phyloP scores from a whole-genome alignment of 2,888 invertebrate species.

The Sesamia inferens region DNA sequence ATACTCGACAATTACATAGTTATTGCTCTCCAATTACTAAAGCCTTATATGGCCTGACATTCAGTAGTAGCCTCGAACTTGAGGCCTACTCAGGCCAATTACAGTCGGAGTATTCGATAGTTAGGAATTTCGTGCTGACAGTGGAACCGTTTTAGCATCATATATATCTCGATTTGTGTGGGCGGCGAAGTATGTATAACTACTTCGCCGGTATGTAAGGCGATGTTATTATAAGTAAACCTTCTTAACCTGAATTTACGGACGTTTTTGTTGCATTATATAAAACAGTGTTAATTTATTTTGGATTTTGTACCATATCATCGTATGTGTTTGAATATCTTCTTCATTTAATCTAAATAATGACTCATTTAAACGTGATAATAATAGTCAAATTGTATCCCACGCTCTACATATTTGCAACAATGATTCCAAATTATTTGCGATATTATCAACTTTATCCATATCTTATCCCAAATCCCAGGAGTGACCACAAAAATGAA shows the following conservation, averaged over 20 bases:
- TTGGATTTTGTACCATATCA: background rate
- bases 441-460: background rate
- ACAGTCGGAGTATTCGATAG: slow-evolving; percentile 56
- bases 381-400: background rate
- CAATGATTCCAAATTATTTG: background rate
- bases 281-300: background rate
- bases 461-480: background rate
- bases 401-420: background rate
- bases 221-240: slow-evolving; percentile 41
- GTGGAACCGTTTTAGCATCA: slow-evolving; percentile 28
- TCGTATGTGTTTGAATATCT: background rate
- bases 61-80: slow-evolving; percentile 63
- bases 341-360: background rate
- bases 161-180: slow-evolving; percentile 36
- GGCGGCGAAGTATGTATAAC: slow-evolving; percentile 30
- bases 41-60: slow-evolving; percentile 57
- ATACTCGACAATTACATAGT: slow-evolving; percentile 30
- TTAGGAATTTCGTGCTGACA: slow-evolving; percentile 47
- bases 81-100: slow-evolving; percentile 60
- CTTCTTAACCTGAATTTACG: slow-evolving; percentile 16
- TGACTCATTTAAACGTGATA: background rate
- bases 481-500: background rate
- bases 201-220: slow-evolving; percentile 34
- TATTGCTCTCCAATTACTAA: slow-evolving; percentile 42
- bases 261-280: background rate